Conservation (phyloP, 1,140 invertebrate species). For the Asbolus verrucosus region DNA sequence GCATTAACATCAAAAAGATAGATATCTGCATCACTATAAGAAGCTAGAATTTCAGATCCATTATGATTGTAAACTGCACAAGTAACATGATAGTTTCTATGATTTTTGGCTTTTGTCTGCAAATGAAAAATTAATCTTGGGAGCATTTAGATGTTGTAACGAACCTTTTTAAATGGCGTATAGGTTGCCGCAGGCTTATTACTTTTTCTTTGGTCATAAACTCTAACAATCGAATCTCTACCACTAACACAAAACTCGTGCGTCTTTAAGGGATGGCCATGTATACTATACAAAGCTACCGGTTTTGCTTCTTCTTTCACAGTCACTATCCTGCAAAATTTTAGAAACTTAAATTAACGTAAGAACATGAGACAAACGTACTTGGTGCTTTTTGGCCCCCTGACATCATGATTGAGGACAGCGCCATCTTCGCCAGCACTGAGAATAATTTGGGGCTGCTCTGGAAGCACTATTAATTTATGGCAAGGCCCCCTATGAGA, state of each 20-base stretch:
- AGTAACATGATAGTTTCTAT: slow-evolving; percentile 75
- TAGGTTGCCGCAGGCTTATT: slow-evolving; percentile 48
- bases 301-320: slow-evolving; percentile 73
- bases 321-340: slow-evolving; percentile 72
- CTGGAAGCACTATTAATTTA: slow-evolving; percentile 80
- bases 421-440: slow-evolving; percentile 91
- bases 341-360: slow-evolving; percentile 31
- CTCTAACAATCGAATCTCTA: slow-evolving; percentile 70
- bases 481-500: slow-evolving; percentile 81
- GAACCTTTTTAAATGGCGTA: slow-evolving; percentile 53
- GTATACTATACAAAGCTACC: slow-evolving; percentile 87
- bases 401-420: slow-evolving; percentile 85
- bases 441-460: slow-evolving; percentile 83
- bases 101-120: slow-evolving; percentile 38
- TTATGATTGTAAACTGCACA: slow-evolving; percentile 92
- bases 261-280: slow-evolving; percentile 82
- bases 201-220: slow-evolving; percentile 78
- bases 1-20: slow-evolving; percentile 86
- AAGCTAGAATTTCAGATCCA: slow-evolving; percentile 89
- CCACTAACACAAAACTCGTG: slow-evolving; percentile 88
- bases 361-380: slow-evolving; percentile 61
- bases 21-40: slow-evolving; percentile 94
- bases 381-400: slow-evolving; percentile 75
- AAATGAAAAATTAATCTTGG: slow-evolving; percentile 13
- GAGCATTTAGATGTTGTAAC: neutral